Base-by-base conservation (phyloP, 1,140 invertebrate genomes). In the Drosophila sulfurigaster region DNA sequence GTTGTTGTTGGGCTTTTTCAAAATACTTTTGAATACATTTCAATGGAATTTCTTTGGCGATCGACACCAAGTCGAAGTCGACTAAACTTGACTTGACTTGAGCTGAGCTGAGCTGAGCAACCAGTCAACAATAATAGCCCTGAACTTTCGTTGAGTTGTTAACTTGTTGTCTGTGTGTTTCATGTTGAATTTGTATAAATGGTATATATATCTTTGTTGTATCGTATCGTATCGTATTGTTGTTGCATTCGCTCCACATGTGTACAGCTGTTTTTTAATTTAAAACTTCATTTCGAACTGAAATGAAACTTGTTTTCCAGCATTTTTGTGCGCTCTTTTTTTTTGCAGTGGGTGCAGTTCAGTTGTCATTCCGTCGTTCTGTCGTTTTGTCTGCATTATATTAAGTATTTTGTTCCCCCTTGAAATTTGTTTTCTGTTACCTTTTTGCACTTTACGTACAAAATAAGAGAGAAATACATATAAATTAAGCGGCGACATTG, bases 271-370 rank as follows among this genome's bases (percentile, higher is more conserved):
- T 75, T 75, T 65, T 74, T 60, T 57, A 63, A 71, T 71, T 75
- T 75, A 71, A 75, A 75, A 75, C 72, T 75, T 75, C 52, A 75
- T 70, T 70, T 75, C 59, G 35, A 64, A 58, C 51, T 49, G 51
- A 71, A 75, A 70, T 65, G 46, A 75, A 75, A 75, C 73, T 75
- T 75, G 73, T 75, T 75, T 71, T 69, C 71, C 71, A 69, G 41
- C 71, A 74, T 74, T 74, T 74, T 62, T 56, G 65, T 70, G 16
- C 46, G 20, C 20, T 25, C 70, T 57, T 54, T 30, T 38, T 38
- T 74, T 75, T 70, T 75, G 72, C 72, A 75, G 72, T 75, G 73
- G 73, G 67, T 75, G 73, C 73, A 75, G 73, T 75, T 59, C 41
- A 43, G 41, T 43, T 43, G 41, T 43, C 41, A 3, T 3, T n/a